Percentiles rank a stretch among this genome's conserved stretches.
Conservation (phyloP, 2,797 vertebrate species). For the Threskiornis aethiopicus region DNA sequence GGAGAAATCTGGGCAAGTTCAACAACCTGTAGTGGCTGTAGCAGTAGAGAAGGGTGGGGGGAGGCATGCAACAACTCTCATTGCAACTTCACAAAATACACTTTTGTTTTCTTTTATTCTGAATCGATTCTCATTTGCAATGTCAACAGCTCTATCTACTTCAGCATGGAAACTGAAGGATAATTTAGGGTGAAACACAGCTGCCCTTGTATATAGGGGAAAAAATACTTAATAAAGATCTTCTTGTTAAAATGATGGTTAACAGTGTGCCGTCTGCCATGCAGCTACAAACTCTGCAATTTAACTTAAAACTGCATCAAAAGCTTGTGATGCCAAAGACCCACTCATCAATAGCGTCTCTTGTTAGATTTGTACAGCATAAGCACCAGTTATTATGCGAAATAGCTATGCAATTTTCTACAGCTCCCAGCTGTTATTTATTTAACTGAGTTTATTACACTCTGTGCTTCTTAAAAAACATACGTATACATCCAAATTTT, state of each 20-base stretch:
- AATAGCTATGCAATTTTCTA: conserved; percentile 81
- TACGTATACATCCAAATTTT: conserved; percentile 47
- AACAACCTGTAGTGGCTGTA: background rate
- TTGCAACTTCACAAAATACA: background rate
- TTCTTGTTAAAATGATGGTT: conserved; percentile 81
- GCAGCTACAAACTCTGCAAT: conserved; percentile 79
- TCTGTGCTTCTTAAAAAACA: conserved; percentile 48
- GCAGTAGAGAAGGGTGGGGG: background rate
- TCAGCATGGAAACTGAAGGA: conserved; percentile 68
- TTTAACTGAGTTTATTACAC: conserved; percentile 78
- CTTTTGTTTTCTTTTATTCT: conserved; percentile 62
- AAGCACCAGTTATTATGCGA: conserved; percentile 81
- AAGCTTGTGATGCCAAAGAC: conserved; percentile 77
- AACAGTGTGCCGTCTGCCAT: conserved; percentile 75
- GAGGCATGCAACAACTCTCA: background rate
- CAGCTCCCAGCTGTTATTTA: conserved; percentile 81
- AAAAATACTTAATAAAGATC: conserved; percentile 80
- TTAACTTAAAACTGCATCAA: conserved; percentile 82
- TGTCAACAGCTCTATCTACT: conserved; percentile 77
- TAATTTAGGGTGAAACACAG: conserved; percentile 80
- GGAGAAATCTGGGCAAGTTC: conserved; percentile 7
- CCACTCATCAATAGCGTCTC: conserved; percentile 80
- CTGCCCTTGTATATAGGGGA: conserved; percentile 68
- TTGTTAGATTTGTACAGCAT: conserved; percentile 79
- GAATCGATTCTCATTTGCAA: conserved; percentile 69